These are phyloP conservation scores for Acanthosepion pharaonis DNA, from an alignment of 2,888 invertebrate species.

Conservation along the genomic window DNA sequence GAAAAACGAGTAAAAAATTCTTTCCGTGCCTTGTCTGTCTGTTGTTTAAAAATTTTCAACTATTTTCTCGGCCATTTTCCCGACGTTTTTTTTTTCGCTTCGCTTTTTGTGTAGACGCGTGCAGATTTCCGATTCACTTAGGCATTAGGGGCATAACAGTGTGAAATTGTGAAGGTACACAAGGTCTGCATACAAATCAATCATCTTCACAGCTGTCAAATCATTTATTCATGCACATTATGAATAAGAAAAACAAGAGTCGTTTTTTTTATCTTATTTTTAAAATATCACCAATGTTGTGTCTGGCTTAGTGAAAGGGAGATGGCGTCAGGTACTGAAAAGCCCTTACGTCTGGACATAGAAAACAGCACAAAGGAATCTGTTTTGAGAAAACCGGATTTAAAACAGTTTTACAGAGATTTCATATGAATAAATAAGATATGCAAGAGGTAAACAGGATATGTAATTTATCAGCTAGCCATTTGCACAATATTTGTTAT, in stretches of 20 bases:
- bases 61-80: not conserved
- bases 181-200: conserved; percentile 2
- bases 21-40: not conserved
- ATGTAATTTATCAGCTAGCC: too few species aligned
- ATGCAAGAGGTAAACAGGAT: too few species aligned
- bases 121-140: not conserved
- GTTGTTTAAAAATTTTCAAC: not conserved
- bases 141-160: not conserved
- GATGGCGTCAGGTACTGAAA: not conserved
- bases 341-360: not conserved
- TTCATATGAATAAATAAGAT: not conserved
- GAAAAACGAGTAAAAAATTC: too few species aligned
- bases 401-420: not conserved
- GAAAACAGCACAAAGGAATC: not conserved
- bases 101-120: not conserved
- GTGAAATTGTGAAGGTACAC: not conserved
- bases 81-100: not conserved
- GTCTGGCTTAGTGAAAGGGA: not conserved
- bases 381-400: not conserved
- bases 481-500: not conserved
- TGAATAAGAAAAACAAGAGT: not conserved
- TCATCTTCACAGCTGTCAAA: not conserved
- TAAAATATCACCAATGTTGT: not conserved
- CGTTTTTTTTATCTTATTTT: not conserved
- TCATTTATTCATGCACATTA: not conserved